Evolutionary conservation across 2,888 invertebrate genomes (phyloP).

Genomic region (Bedellia somnulentella): DNA sequence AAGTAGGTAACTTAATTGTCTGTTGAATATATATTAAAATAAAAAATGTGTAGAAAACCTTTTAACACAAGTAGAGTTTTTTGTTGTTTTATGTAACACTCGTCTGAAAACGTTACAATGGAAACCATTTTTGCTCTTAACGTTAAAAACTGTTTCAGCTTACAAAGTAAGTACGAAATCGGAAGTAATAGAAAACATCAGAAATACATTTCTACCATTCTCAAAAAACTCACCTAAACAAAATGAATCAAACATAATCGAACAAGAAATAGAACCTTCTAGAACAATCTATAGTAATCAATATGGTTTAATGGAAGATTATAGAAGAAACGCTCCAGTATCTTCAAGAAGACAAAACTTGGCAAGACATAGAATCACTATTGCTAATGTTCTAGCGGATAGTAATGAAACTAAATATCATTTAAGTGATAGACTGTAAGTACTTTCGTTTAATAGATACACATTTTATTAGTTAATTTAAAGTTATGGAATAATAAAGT

Average conservation of each 20-base stretch:
- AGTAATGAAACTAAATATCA: constrained; percentile 37
- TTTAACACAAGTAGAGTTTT: too few relatives aligned
- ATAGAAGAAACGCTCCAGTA: constrained; percentile 21
- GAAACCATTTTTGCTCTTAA: background rate
- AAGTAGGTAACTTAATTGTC: background rate
- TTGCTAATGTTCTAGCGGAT: constrained; percentile 38
- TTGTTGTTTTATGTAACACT: too few relatives aligned
- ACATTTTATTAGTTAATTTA: background rate
- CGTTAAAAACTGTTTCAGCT: constrained; percentile 19
- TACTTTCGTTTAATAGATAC: constrained; percentile 10
- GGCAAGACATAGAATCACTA: constrained; percentile 24
- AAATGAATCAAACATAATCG: too few relatives aligned
- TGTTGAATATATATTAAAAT: too few relatives aligned
- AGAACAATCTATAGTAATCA: too few relatives aligned
- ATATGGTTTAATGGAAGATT: constrained; percentile 26
- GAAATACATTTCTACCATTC: too few relatives aligned
- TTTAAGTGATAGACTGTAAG: constrained; percentile 42
- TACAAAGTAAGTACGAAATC: constrained; percentile 30
- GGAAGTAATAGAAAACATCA: constrained; percentile 19
- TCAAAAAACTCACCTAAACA: too few relatives aligned
- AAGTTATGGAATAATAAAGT: background rate
- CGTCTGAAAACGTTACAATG: too few relatives aligned
- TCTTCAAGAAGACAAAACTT: constrained; percentile 26
- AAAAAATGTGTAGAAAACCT: too few relatives aligned
- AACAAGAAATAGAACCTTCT: too few relatives aligned